Percentiles rank a stretch among this genome's conserved stretches.
Evolutionary conservation across 2,113 vertebrate genomes (phyloP).

Genomic region (Silurus asotus): DNA sequence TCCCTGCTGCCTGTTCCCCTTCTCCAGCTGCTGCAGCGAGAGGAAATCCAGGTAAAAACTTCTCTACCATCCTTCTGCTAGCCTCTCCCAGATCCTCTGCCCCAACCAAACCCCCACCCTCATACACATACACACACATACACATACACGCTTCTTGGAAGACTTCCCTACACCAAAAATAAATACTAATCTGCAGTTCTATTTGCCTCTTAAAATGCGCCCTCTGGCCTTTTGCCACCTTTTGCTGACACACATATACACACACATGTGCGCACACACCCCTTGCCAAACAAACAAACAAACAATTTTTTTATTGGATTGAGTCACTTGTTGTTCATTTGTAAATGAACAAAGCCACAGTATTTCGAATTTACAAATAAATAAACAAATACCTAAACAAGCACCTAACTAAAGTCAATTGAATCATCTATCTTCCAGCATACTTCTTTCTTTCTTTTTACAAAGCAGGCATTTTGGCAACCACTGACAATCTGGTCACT

Average conservation of each 20-base stretch:
- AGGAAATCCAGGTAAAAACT: constrained; percentile 65
- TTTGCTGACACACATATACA: constrained; percentile 49
- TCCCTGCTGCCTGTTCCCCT: constrained; percentile 55
- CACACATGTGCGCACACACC: not conserved
- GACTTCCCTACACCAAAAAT: constrained; percentile 72
- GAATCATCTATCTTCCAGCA: too few relatives aligned
- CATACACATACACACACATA: constrained; percentile 50
- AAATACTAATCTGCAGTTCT: constrained; percentile 75
- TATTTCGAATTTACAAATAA: not conserved
- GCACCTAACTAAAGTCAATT: not conserved
- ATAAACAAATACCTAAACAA: not conserved
- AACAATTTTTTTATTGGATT: not conserved
- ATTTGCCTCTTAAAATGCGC: constrained; percentile 67
- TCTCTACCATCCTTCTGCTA: constrained; percentile 60
- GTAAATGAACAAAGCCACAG: not conserved
- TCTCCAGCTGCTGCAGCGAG: constrained; percentile 49
- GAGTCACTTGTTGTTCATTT: not conserved
- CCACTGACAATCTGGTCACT: constrained; percentile 55
- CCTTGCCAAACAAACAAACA: not conserved
- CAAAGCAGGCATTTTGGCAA: constrained; percentile 54
- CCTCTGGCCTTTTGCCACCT: constrained; percentile 66
- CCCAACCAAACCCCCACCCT: constrained; percentile 60
- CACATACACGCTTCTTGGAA: constrained; percentile 69
- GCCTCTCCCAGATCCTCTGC: constrained; percentile 63
- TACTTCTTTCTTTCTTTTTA: not conserved